These are phyloP conservation scores for Vulpes ferrilata DNA, from an alignment of 2,113 vertebrate species.

Conservation along the genomic window DNA sequence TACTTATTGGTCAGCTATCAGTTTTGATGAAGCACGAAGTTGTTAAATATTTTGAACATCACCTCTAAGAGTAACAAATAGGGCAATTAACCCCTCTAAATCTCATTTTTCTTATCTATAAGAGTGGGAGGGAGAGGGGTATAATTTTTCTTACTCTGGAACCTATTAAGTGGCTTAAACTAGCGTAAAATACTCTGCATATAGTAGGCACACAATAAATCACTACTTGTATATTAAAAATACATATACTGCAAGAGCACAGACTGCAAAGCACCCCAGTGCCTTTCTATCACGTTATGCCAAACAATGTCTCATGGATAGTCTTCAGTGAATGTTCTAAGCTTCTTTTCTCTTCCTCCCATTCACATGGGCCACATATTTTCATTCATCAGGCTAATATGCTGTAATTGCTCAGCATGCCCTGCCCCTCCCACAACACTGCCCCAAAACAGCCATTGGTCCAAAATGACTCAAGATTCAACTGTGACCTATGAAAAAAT, in stretches of 20 bases:
- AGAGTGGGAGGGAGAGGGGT: accelerated
- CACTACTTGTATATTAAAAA: neutral
- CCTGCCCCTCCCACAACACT: neutral
- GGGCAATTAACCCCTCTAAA: neutral
- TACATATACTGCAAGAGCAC: neutral
- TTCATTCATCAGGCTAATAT: neutral
- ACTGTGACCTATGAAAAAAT: neutral
- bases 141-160: neutral
- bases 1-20: neutral
- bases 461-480: neutral
- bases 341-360: neutral
- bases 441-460: neutral
- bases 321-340: neutral
- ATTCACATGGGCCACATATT: neutral
- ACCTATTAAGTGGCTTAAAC: neutral
- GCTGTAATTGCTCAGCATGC: neutral
- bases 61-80: neutral
- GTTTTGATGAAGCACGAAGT: neutral
- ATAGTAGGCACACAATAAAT: neutral
- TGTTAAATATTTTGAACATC: neutral
- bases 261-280: neutral
- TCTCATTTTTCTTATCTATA: neutral
- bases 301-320: neutral
- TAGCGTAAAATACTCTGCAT: neutral
- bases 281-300: neutral